Evolutionary conservation across 1,140 invertebrate species (phyloP), one percentile per base, ranked within the genome.

Genomic region (Caenorhabditis briggsae): DNA sequence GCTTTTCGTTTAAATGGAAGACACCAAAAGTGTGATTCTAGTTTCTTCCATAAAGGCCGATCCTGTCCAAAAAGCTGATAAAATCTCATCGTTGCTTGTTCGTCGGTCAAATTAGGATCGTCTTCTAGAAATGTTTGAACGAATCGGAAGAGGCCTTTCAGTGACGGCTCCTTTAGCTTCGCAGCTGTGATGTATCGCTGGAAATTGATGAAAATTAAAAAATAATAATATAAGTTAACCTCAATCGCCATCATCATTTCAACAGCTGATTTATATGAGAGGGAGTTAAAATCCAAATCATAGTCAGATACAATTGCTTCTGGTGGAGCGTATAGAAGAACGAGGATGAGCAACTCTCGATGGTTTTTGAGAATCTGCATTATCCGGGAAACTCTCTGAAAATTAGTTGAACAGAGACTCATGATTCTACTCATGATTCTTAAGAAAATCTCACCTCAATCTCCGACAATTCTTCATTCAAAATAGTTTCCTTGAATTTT

Each of bases 141-240:
- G 12, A 20, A 78, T 3, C 70, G 70, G 12, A 78, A 78, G 8
- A 78, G 46, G 8, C 46, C 18, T 50, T n/a, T 16, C 5, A 78
- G 46, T 2, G 70, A 50, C 14, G 70, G 70, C 53, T 78, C 70
- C 9, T 78, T 78, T 18, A 78, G 43, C 12, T 78, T 78, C 11
- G 70, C 70, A 78, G 70, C 18, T 46, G 70, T 78, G n/a, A 78
- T 78, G 14, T 78, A 78, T 50, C 70, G 46, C 70, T 78, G 20
- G 14, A 50, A 78, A 50, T 2, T 53, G 8, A 12, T 6, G 23
- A 9, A 20, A 20, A 23, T 9, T 1, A 2, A 43, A 20, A 3
- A 23, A 46, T 0, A 43, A 78, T 50, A 46, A 70, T 7, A 70
- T 43, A 46, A 14, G 18, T 14, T 41, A 12, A 78, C 70, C 46